phyloP scores from a whole-genome alignment of 1,140 invertebrate genomes.

The Drosophila tani region DNA sequence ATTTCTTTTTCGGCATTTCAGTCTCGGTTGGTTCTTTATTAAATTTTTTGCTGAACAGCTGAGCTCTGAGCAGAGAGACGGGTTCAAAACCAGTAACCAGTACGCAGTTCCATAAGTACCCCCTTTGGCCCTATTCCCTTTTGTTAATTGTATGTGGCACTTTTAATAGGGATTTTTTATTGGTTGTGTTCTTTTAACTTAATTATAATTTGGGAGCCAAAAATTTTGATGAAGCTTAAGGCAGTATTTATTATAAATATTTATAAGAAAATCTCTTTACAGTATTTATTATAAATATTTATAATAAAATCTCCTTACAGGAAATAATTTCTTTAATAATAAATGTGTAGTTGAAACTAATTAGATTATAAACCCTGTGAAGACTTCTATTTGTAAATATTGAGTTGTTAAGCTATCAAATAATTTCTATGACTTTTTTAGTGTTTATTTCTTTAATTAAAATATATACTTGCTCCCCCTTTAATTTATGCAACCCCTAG shows the following conservation, averaged over 20 bases:
- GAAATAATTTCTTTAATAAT: too few species aligned
- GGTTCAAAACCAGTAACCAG: conserved; percentile 31
- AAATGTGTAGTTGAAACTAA: too few species aligned
- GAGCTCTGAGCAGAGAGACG: conserved; percentile 19
- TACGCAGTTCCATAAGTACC: conserved; percentile 34
- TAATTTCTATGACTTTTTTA: too few species aligned
- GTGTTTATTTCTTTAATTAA: too few species aligned
- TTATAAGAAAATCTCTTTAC: too few species aligned
- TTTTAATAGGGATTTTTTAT: conserved; percentile 72
- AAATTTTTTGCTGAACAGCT: conserved; percentile 20
- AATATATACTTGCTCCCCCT: not conserved
- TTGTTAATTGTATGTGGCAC: conserved; percentile 77
- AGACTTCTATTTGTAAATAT: not conserved
- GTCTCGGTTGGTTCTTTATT: conserved; percentile 1
- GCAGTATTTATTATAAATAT: too few species aligned
- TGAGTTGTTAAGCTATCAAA: not conserved
- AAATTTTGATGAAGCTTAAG: too few species aligned
- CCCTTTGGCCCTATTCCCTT: conserved; percentile 29
- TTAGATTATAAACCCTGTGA: not conserved
- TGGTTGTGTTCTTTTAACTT: conserved; percentile 37
- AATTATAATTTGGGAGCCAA: conserved; percentile 27
- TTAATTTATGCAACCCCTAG: conserved; percentile 21
- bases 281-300: too few species aligned
- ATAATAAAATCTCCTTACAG: too few species aligned
- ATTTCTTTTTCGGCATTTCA: conserved; percentile 27